A percentile compares a stretch with the other conserved stretches of the same genome.
Evolutionary conservation across 2,113 vertebrate species (phyloP).

Genomic region (Crotalus viridis): DNA sequence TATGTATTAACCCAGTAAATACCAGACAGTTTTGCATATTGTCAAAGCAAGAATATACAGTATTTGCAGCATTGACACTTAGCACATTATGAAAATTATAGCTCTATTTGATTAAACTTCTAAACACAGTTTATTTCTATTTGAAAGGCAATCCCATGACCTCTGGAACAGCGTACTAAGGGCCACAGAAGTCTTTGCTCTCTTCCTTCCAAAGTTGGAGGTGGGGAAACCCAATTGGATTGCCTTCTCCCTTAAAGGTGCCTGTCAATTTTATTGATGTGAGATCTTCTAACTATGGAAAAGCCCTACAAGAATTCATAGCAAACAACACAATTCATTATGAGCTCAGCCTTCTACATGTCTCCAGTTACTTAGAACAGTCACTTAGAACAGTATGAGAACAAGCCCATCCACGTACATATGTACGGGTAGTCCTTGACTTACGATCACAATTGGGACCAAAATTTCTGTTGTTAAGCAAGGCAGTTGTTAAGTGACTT

Average conservation of each 20-base stretch:
- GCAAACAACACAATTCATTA: background rate
- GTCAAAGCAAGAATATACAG: too few relatives aligned
- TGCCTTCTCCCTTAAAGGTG: background rate
- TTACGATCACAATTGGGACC: background rate
- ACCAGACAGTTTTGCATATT: too few relatives aligned
- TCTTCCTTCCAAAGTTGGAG: background rate
- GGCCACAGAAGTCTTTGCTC: background rate
- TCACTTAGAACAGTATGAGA: background rate
- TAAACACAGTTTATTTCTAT: background rate
- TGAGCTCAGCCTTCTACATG: background rate
- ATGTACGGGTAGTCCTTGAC: background rate
- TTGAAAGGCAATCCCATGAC: background rate
- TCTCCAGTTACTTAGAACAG: background rate
- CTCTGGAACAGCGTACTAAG: background rate
- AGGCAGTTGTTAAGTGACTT: background rate
- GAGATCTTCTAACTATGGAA: background rate
- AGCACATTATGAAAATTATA: background rate
- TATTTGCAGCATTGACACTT: background rate
- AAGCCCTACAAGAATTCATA: background rate
- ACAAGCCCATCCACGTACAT: background rate
- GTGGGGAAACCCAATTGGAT: background rate
- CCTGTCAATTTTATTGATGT: background rate
- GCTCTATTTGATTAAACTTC: background rate
- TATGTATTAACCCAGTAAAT: too few relatives aligned
- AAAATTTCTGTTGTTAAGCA: background rate